Evolutionary conservation across 1,140 invertebrate genomes (phyloP).

Genomic region (Papilio aristodemus): DNA sequence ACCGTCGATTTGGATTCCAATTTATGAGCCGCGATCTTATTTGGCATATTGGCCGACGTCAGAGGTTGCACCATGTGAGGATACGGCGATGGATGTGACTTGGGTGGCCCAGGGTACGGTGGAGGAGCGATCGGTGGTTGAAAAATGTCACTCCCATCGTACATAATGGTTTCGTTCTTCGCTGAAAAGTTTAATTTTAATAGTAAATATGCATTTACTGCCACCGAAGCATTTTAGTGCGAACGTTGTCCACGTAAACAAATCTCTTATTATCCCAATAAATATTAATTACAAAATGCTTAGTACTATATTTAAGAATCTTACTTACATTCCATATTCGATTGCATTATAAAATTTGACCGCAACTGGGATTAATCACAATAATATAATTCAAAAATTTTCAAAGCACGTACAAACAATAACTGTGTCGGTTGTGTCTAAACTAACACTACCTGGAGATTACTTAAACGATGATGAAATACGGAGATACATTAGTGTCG

Average conservation of each 20-base stretch:
- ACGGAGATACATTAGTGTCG: neutral
- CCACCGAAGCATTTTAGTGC: too few relatives aligned
- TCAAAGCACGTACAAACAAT: conserved; percentile 1
- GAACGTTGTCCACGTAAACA: conserved; percentile 7
- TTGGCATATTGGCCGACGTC: conserved; percentile 27
- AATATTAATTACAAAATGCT: neutral
- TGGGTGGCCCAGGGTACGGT: neutral
- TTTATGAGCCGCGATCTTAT: conserved; percentile 22
- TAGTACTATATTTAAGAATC: neutral
- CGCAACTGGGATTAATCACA: neutral
- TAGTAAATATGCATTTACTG: too few relatives aligned
- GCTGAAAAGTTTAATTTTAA: conserved; percentile 10
- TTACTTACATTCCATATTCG: neutral
- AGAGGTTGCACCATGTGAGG: conserved; percentile 23
- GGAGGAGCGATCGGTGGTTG: conserved; percentile 18
- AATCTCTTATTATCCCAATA: neutral
- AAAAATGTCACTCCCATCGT: neutral
- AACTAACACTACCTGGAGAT: neutral
- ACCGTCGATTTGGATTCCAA: conserved; percentile 15
- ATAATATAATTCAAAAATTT: neutral
- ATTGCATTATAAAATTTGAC: conserved; percentile 9
- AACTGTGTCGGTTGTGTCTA: neutral
- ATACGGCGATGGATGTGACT: neutral
- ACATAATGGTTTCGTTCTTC: conserved; percentile 24
- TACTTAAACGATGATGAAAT: neutral